Evolutionary conservation across 1,140 invertebrate genomes (phyloP).

Genomic region (Tetramorium parvispinum): DNA sequence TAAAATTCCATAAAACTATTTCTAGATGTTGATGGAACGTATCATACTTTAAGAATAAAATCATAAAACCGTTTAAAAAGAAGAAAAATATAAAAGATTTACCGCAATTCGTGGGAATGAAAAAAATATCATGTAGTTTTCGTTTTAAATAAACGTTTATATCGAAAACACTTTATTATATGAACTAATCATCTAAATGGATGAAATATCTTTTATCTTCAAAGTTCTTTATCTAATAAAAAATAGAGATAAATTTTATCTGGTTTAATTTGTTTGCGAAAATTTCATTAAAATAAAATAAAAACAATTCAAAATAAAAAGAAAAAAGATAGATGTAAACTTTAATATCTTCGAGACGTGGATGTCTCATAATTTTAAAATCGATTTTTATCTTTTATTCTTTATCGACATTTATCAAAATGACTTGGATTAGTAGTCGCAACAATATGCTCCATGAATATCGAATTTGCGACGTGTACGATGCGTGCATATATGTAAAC

Average conservation of each 20-base stretch:
- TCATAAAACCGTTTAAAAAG: background rate
- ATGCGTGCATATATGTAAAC: constrained; percentile 16
- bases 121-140: background rate
- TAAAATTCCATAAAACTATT: background rate
- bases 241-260: background rate
- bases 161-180: background rate
- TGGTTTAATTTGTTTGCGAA: background rate
- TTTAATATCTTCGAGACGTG: background rate
- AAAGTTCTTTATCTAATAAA: background rate
- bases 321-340: background rate
- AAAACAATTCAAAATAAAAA: background rate
- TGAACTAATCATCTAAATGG: background rate
- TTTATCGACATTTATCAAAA: background rate
- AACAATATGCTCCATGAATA: background rate
- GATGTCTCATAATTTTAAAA: background rate
- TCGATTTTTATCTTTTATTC: too few species aligned
- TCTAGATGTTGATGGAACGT: background rate
- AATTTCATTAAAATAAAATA: too few species aligned
- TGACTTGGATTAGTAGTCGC: too few species aligned
- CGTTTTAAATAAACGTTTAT: background rate
- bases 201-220: background rate
- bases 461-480: background rate
- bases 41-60: background rate
- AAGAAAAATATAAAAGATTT: background rate
- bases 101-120: background rate